Base-by-base conservation (phyloP, 2,797 vertebrate genomes). In the Choloepus didactylus region DNA sequence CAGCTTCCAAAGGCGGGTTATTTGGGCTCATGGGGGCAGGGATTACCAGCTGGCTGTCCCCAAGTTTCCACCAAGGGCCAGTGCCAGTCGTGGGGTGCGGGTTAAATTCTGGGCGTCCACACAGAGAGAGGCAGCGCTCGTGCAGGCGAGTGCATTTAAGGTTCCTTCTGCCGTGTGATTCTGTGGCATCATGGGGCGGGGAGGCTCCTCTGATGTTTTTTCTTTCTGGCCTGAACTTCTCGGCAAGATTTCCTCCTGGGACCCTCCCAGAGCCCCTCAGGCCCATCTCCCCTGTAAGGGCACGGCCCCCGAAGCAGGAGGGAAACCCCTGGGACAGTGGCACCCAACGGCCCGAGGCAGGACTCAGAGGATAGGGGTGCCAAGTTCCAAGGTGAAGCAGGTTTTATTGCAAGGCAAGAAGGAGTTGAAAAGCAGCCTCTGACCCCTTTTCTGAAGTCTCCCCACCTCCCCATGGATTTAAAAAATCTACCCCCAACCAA, bases 61-160 rank as follows among this genome's bases (percentile, higher is more conserved):
- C 19, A 0, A 8, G 56, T 60, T 67, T 60, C n/a, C 35, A 64
- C 46, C 51, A 46, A 41, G 1, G 10, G 41, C 59, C 12, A 23
- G 38, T 35, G 75, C 29, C n/a, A 2, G 31, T 5, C 1, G 2
- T 19, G 51, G 64, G n/a, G n/a, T 14, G 44, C 38, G 27, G 12
- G 88, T 3, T 66, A 62, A 41, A 67, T 49, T 49, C 12, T 49
- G 49, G 49, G 49, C 10, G 31, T 19, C 60, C 67, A n/a, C 35
- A 44, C 54, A 18, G 59, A 29, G 29, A 35, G 41, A 49, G 69
- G 9, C 5, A 1, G n/a, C 21, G 18, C 70, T 41, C 0, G 0
- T 3, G 8, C 70, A 29, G n/a, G 23, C 19, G 12, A 29, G 4
- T 29, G 4, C 41, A 46, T 70, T 35, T 64, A 62, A 54, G 54